Conservation (phyloP, 2,113 vertebrate species). For the Halichoeres trimaculatus region DNA sequence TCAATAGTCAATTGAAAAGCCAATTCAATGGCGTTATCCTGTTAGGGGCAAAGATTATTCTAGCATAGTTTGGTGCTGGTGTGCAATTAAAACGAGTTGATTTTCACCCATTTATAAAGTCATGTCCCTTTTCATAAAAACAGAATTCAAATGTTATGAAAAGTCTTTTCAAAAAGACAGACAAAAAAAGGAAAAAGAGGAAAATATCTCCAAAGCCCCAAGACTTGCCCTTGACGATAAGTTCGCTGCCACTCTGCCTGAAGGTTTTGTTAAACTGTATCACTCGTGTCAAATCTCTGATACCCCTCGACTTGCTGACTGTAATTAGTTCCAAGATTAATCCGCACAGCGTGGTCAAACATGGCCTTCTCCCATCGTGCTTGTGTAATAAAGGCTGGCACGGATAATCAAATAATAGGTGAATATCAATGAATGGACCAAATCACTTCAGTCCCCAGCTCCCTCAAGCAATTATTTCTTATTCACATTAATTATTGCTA, state of each 20-base stretch:
- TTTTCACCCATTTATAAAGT: background rate
- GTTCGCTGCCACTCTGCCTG: conserved; percentile 59
- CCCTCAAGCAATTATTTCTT: conserved; percentile 94
- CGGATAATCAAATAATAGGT: conserved; percentile 85
- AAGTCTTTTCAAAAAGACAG: background rate
- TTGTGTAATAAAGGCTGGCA: conserved; percentile 78
- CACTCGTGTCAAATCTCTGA: conserved; percentile 82
- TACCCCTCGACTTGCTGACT: conserved; percentile 74
- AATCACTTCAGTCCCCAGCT: conserved; percentile 87
- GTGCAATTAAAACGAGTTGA: background rate
- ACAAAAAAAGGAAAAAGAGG: conserved; percentile 4
- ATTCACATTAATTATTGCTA: conserved; percentile 95
- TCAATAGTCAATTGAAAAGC: too few species aligned
- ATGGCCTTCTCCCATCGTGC: conserved; percentile 78
- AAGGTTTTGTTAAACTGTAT: conserved; percentile 80
- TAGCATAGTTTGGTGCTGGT: background rate
- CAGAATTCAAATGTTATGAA: background rate
- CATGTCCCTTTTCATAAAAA: background rate
- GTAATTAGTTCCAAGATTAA: conserved; percentile 88
- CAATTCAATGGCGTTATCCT: too few species aligned
- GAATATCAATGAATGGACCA: conserved; percentile 89
- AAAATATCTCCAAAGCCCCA: background rate
- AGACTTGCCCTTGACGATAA: conserved; percentile 54
- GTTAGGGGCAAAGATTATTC: background rate
- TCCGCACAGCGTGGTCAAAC: conserved; percentile 72